Conservation (phyloP, 2,888 invertebrate genomes). For the Drosophila cognata region DNA sequence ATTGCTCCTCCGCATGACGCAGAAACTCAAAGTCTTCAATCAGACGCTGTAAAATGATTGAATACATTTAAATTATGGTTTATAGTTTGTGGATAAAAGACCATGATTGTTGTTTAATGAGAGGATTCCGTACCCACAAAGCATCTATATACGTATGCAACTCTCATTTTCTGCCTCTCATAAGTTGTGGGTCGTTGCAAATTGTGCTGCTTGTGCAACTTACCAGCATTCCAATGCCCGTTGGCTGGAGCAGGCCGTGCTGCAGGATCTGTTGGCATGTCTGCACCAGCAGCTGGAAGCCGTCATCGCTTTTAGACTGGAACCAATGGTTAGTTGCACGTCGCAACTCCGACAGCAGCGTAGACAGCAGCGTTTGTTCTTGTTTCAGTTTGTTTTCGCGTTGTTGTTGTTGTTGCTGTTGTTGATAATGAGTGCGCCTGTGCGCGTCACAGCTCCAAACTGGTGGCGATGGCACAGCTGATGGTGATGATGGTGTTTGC, state of each 20-base stretch:
- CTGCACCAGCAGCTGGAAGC: slow-evolving; percentile 56
- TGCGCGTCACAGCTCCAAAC: slow-evolving; percentile 47
- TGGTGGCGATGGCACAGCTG: slow-evolving; percentile 37
- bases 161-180: not conserved
- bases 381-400: slow-evolving; percentile 30
- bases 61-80: not conserved
- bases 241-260: slow-evolving; percentile 66
- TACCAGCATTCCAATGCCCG: slow-evolving; percentile 23
- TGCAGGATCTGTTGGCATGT: slow-evolving; percentile 71
- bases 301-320: slow-evolving; percentile 53
- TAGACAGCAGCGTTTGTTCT: slow-evolving; percentile 29
- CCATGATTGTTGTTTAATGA: not conserved
- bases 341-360: slow-evolving; percentile 50
- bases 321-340: slow-evolving; percentile 65
- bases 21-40: slow-evolving; percentile 80
- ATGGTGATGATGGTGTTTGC: slow-evolving; percentile 9
- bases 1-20: slow-evolving; percentile 59
- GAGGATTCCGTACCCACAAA: not conserved
- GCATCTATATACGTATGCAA: not conserved
- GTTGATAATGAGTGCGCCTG: slow-evolving; percentile 40
- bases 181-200: slow-evolving; percentile 29
- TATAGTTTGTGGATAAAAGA: not conserved
- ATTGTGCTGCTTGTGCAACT: slow-evolving; percentile 14
- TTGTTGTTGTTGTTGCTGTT: slow-evolving; percentile 35
- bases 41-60: slow-evolving; percentile 53